Evolutionary conservation across 2,113 vertebrate genomes (phyloP).

Genomic region (Myiozetetes cayanensis): DNA sequence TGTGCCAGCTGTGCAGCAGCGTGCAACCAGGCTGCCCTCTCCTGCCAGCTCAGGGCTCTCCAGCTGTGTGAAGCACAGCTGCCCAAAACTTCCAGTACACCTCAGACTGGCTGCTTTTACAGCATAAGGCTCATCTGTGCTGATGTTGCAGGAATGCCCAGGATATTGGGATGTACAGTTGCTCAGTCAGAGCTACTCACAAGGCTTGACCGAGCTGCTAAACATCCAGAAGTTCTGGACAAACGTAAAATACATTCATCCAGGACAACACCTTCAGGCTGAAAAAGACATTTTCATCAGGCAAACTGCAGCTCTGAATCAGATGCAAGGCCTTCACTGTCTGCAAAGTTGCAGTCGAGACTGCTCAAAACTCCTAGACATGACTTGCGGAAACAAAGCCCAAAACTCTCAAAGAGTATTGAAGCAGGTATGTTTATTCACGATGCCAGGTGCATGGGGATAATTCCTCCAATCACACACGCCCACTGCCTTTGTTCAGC

Average conservation of each 20-base stretch:
- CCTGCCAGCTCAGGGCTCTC: neutral
- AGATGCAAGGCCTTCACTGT: neutral
- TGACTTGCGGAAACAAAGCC: no score
- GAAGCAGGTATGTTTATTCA: no score
- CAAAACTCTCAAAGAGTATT: no score
- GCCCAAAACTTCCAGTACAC: neutral
- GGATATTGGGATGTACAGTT: neutral
- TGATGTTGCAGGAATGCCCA: neutral
- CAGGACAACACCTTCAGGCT: accelerated
- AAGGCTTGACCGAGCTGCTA: neutral
- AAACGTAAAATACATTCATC: neutral
- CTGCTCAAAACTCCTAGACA: neutral
- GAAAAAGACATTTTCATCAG: neutral
- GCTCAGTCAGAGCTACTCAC: neutral
- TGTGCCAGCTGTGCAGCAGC: accelerated
- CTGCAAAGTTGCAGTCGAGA: neutral
- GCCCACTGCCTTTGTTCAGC: no score
- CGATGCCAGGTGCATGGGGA: no score
- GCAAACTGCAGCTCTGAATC: neutral
- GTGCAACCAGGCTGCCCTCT: neutral
- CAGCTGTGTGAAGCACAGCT: neutral
- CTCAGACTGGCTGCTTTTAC: neutral
- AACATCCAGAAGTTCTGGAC: neutral
- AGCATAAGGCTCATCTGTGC: accelerated
- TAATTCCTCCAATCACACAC: no score